Evolutionary conservation across 1,140 invertebrate species (phyloP).

Genomic region (Drosophila auraria): DNA sequence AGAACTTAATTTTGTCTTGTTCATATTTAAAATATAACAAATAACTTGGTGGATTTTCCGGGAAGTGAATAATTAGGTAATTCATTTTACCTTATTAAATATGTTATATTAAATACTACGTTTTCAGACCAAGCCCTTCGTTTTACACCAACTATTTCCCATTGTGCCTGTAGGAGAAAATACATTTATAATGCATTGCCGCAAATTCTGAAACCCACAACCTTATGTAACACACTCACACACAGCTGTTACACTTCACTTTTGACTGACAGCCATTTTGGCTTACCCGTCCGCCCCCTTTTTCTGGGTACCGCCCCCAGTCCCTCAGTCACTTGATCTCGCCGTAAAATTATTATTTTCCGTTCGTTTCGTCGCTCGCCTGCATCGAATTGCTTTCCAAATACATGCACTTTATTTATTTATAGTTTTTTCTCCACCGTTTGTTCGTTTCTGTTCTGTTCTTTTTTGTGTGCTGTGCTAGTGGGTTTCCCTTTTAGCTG

Average conservation of each 20-base stretch:
- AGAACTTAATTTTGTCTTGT: background rate
- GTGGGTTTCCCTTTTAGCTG: conserved; percentile 46
- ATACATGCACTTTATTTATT: conserved; percentile 72
- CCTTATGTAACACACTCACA: conserved; percentile 55
- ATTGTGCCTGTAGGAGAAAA: conserved; percentile 12
- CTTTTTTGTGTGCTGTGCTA: conserved; percentile 14
- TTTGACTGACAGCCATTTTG: conserved; percentile 78
- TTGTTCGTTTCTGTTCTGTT: conserved; percentile 4
- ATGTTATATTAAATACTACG: no score
- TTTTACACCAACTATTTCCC: background rate
- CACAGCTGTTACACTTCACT: conserved; percentile 64
- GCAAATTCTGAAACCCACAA: conserved; percentile 66
- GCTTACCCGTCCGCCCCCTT: conserved; percentile 22
- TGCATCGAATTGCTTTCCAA: conserved; percentile 72
- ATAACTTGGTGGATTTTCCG: no score
- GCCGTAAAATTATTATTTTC: conserved; percentile 75
- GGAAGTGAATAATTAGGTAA: no score
- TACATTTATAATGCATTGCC: conserved; percentile 53
- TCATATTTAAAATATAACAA: no score
- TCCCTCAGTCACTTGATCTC: conserved; percentile 56
- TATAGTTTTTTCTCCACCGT: conserved; percentile 41
- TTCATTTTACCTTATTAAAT: no score
- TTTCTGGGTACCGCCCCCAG: background rate
- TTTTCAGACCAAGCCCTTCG: background rate
- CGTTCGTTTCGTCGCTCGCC: conserved; percentile 28